A percentile compares a stretch with the other conserved stretches of the same genome.
Evolutionary conservation across 2,797 vertebrate species (phyloP).

Genomic region (Sebastes jordani): DNA sequence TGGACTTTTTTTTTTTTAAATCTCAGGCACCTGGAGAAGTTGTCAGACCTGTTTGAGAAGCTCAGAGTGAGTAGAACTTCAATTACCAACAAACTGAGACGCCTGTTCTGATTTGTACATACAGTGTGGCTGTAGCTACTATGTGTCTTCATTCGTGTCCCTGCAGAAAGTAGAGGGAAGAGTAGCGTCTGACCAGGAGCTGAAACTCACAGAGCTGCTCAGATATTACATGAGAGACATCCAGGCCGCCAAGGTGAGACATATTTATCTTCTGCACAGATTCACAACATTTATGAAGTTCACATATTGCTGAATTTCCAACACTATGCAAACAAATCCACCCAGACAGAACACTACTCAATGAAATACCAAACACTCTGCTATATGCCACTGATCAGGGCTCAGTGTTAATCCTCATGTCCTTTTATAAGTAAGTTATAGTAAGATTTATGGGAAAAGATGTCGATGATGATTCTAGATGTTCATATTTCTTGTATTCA

Average conservation of each 20-base stretch:
- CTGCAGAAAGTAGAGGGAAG: constrained; percentile 94
- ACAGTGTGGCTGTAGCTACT: not conserved
- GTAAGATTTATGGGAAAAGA: not conserved
- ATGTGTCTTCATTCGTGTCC: constrained; percentile 10
- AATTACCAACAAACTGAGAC: not conserved
- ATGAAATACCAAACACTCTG: not conserved
- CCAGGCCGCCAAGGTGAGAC: constrained; percentile 95
- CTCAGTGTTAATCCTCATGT: not conserved
- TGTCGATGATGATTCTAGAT: not conserved
- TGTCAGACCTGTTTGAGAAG: constrained; percentile 95
- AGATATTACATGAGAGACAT: constrained; percentile 98
- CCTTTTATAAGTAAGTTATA: not conserved
- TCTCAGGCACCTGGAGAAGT: constrained; percentile 89
- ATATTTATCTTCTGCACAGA: not conserved
- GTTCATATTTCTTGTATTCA: not conserved
- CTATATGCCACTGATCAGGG: not conserved
- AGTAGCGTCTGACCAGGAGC: constrained; percentile 95
- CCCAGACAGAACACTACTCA: not conserved
- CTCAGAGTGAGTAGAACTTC: constrained; percentile 86
- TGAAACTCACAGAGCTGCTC: constrained; percentile 94
- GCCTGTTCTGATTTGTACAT: not conserved
- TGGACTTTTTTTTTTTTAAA: not conserved
- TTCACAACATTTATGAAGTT: not conserved
- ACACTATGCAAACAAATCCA: not conserved
- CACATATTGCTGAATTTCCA: not conserved